Percentiles rank a stretch among this genome's conserved stretches.
Evolutionary conservation across 30 jellyfish, hydroid and myxozoan species (phyloP).

Genomic region (Cassiopea andromeda): DNA sequence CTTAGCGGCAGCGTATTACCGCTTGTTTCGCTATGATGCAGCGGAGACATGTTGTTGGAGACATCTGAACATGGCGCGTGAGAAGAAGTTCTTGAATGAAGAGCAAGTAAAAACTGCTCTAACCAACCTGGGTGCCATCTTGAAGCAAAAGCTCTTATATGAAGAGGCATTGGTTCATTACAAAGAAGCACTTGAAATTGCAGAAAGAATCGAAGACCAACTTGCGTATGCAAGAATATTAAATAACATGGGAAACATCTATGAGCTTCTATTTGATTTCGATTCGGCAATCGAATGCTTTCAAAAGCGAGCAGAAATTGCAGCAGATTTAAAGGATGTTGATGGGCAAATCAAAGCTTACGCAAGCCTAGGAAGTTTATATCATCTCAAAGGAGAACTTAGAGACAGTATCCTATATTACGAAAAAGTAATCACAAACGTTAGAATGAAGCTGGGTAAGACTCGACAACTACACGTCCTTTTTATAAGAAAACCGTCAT

Average conservation of each 20-base stretch:
- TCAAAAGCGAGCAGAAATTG: conserved; percentile 73
- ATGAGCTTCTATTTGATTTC: conserved; percentile 73
- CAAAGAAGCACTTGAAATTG: conserved; percentile 88
- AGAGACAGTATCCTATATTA: conserved; percentile 75
- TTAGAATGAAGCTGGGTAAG: conserved; percentile 94
- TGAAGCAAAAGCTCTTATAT: conserved; percentile 62
- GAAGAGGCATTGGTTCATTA: conserved; percentile 88
- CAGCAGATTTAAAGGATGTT: conserved; percentile 73
- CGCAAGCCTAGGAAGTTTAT: conserved; percentile 86
- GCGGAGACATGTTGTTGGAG: conserved; percentile 91
- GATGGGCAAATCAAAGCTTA: conserved; percentile 89
- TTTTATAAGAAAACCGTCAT: no score
- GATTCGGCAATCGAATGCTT: conserved; percentile 91
- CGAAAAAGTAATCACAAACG: conserved; percentile 85
- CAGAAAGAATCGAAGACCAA: conserved; percentile 88
- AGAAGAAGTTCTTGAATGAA: conserved; percentile 71
- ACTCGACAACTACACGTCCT: no score
- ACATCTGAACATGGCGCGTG: conserved; percentile 82
- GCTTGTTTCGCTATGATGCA: conserved; percentile 83
- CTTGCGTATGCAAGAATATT: conserved; percentile 83
- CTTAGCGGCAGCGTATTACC: conserved; percentile 85
- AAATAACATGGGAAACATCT: conserved; percentile 90
- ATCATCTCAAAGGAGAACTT: conserved; percentile 80
- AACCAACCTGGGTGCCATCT: conserved; percentile 80
- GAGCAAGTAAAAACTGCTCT: conserved; percentile 87